Conservation (phyloP, 2,888 invertebrate species). For the Scelioninae gen. 1 region DNA sequence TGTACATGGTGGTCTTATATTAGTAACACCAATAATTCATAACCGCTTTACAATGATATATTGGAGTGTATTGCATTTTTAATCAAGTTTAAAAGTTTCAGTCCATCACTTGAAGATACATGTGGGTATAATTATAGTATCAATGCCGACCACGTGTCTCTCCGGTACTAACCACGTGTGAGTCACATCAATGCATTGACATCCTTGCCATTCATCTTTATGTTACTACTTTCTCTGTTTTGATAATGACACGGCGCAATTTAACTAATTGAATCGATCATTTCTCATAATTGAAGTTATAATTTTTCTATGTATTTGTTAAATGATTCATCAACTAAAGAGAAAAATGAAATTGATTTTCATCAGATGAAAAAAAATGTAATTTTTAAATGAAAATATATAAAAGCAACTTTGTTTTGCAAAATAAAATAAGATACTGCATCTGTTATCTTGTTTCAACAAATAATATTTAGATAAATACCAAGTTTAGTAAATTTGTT, state of each 20-base stretch:
- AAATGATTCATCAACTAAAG: too few relatives aligned
- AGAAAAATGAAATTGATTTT: too few relatives aligned
- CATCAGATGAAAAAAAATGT: too few relatives aligned
- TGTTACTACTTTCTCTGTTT: slow-evolving; percentile 51
- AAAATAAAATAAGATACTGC: too few relatives aligned
- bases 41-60: slow-evolving; percentile 1
- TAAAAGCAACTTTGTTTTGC: too few relatives aligned
- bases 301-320: too few relatives aligned
- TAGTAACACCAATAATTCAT: too few relatives aligned
- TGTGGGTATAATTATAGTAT: slow-evolving; percentile 56
- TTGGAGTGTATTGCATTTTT: slow-evolving; percentile 22
- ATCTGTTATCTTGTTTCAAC: too few relatives aligned
- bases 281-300: slow-evolving; percentile 2
- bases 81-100: slow-evolving; percentile 47
- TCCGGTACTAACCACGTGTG: slow-evolving; percentile 26
- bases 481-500: not conserved
- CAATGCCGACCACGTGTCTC: slow-evolving; percentile 51
- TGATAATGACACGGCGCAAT: not conserved
- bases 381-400: too few relatives aligned
- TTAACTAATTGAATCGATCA: not conserved
- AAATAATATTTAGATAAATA: not conserved
- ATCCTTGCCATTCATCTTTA: slow-evolving; percentile 55
- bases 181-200: slow-evolving; percentile 44
- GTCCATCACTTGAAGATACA: slow-evolving; percentile 39
- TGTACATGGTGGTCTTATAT: too few relatives aligned